Base-by-base conservation (phyloP, 1,140 invertebrate genomes). In the Bursaphelenchus mucronatus region DNA sequence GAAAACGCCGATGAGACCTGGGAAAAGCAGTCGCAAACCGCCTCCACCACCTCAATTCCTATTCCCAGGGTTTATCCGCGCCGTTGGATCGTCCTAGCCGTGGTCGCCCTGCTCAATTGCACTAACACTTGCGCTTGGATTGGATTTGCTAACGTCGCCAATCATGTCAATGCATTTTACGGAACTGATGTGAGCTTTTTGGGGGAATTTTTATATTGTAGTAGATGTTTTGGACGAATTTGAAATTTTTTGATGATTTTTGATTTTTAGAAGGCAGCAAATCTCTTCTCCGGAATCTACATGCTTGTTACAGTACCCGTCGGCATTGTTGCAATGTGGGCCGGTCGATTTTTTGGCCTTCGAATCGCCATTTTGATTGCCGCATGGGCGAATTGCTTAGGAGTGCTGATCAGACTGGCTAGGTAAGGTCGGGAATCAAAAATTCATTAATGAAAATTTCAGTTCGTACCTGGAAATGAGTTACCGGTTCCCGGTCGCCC, bases 401-500 rank as follows among this genome's bases (percentile, higher is more conserved):
- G 67, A 43, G 73, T 59, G 45, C 51, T 55, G 49, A 77, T 69
- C 59, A 68, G 63, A 41, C 66, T 66, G 63, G 58, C 51, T 40
- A 72, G 54, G 66, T 78, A 17, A 52, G 30, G 2, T 30, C 67
- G 43, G 51, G 51, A 17, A 41, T 66, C 5, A 56, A 51, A 43
- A 41, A n/a, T 58, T 68, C 41, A 30, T 6, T 69, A 21, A 4
- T 47, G 0, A 50, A 15, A n/a, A 44, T 53, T 72, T 68, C 9
- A 76, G 73, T 50, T 76, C 68, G 0, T 75, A 69, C 56, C 30
- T 81, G 61, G 59, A 61, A 8, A 13, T 52, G 10, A 45, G 50
- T 3, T 55, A 44, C 40, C 74, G 76, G 6, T 80, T 80, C 55
- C 75, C 77, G 7, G 59, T 80, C 21, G 78, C 71, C 13, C 73